Evolutionary conservation across 2,113 vertebrate genomes (phyloP), one percentile per base, ranked within the genome.

Genomic region (Tyrannus savana): DNA sequence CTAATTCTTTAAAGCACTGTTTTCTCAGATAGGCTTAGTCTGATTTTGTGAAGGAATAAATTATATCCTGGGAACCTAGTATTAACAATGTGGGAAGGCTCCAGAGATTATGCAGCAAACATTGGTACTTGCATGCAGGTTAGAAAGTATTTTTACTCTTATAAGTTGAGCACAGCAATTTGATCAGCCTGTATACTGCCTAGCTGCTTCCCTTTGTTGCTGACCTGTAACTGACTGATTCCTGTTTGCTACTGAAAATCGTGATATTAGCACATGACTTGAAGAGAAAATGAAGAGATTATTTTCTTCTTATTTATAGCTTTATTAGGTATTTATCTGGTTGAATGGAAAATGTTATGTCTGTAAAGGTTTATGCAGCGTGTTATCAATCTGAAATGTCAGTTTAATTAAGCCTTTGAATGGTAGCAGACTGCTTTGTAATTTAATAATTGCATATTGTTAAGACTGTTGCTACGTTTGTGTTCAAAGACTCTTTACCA

Each of bases 381-480:
- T 19, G 39, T 91, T 83, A 83, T 2, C 68, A 67, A 31, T n/a
- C 21, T 33, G 50, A 64, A 95, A 67, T 68, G 80, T 64, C 64
- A 41, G 35, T 76, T 94, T 87, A 89, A 81, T 39, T 33, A 68
- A 74, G 72, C 76, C 53, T 93, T 73, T 46, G 62, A 95, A 71
- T 84, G 82, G 69, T 50, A 87, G 85, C 53, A 77, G 85, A 76
- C 52, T 87, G 89, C 87, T 92, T 63, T 95, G 91, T 95, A 87
- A 87, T 83, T 73, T 82, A 87, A 24, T 88, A 90, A 86, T 19
- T 66, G 76, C 46, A 24, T 87, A 69, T 59, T 89, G 62, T 68
- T 95, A 84, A 86, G 67, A 69, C 41, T 78, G 56, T 94, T 95
- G 89, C 76, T 84, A n/a, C 1, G 0, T 84, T 74, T 75, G 94